Conservation (phyloP, 2,797 vertebrate species). For the Gymnothorax javanicus region DNA sequence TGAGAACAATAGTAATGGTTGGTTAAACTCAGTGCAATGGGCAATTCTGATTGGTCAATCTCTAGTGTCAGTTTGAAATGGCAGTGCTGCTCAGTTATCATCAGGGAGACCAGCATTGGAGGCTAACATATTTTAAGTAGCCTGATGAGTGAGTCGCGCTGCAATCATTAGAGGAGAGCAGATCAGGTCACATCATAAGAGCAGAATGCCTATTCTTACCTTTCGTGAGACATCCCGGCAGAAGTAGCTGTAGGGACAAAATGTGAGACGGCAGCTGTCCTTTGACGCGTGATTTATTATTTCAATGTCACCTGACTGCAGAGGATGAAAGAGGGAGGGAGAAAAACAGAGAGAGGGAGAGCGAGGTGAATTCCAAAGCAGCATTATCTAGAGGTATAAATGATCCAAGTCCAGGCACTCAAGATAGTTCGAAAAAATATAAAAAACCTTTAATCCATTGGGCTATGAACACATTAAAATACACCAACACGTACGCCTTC, state of each 20-base stretch:
- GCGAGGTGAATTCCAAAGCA: background rate
- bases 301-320: slow-evolving; percentile 95
- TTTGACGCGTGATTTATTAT: slow-evolving; percentile 94
- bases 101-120: background rate
- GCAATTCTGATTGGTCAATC: background rate
- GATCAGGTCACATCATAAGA: background rate
- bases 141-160: background rate
- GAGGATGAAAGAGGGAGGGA: background rate
- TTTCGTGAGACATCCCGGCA: slow-evolving; percentile 93
- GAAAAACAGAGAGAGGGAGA: slow-evolving; percentile 31
- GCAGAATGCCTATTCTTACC: slow-evolving; percentile 65
- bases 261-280: slow-evolving; percentile 97
- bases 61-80: background rate
- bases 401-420: too few species aligned
- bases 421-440: too few species aligned
- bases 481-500: too few species aligned
- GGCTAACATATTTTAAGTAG: background rate
- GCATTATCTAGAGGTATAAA: background rate
- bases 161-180: background rate
- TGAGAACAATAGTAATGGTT: background rate
- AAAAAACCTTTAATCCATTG: too few species aligned
- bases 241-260: slow-evolving; percentile 98
- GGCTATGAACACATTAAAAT: too few species aligned
- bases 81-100: background rate
- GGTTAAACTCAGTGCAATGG: background rate